Evolutionary conservation across 92 coral and sea anemone genomes (phyloP).

Genomic region (Palythoa caribaeorum): DNA sequence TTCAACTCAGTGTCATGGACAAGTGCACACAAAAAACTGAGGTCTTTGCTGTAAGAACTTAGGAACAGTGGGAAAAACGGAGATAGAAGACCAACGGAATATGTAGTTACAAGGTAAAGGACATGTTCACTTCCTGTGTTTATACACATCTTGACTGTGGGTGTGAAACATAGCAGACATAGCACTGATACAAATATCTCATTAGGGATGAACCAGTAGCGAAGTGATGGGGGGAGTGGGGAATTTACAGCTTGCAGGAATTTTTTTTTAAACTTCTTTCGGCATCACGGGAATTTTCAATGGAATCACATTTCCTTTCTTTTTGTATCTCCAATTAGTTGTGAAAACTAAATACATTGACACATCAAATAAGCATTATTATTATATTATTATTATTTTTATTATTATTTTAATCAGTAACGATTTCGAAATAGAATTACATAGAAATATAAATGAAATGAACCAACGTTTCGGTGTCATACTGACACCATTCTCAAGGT

Average conservation of each 20-base stretch:
- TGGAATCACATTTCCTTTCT: conserved; percentile 20
- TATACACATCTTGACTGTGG: not conserved
- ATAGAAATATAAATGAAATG: too few relatives aligned
- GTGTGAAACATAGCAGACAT: not conserved
- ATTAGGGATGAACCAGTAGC: not conserved
- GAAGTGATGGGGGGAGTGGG: not conserved
- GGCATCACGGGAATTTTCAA: not conserved
- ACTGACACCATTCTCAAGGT: too few relatives aligned
- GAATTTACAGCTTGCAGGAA: not conserved
- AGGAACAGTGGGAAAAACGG: conserved; percentile 26
- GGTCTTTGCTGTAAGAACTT: conserved; percentile 52
- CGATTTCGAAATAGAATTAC: too few relatives aligned
- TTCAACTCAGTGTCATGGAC: conserved; percentile 55
- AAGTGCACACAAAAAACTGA: conserved; percentile 52
- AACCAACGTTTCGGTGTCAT: too few relatives aligned
- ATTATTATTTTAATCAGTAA: too few relatives aligned
- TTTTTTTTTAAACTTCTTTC: conserved; percentile 2
- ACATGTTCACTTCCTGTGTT: conserved; percentile 6
- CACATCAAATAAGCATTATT: not conserved
- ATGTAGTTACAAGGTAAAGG: conserved; percentile 42
- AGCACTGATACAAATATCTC: not conserved
- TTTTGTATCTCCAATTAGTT: conserved; percentile 25
- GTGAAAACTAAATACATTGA: not conserved
- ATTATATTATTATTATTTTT: too few relatives aligned
- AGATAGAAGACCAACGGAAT: conserved; percentile 47